Conservation (phyloP, 1,140 invertebrate genomes). For the Pygmarrhopalites habei region DNA sequence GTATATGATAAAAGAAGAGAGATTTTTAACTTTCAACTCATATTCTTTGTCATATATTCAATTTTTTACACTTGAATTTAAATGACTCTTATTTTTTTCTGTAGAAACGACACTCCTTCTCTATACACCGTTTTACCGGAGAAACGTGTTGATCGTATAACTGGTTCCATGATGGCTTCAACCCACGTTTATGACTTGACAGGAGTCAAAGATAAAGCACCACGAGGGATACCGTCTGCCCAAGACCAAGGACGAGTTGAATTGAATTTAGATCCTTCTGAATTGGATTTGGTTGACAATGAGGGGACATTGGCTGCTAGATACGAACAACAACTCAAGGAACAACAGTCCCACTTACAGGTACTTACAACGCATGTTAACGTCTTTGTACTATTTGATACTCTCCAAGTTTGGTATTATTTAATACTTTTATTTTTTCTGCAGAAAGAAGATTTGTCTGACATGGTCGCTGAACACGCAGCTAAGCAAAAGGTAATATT, state of each 20-base stretch:
- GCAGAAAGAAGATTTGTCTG: slow-evolving; percentile 92
- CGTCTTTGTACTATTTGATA: no score
- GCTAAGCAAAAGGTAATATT: slow-evolving; percentile 76
- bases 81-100: slow-evolving; percentile 36
- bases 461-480: slow-evolving; percentile 97
- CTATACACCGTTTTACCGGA: slow-evolving; percentile 92
- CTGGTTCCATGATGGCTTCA: slow-evolving; percentile 88
- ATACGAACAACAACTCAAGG: slow-evolving; percentile 92
- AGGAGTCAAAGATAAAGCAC: slow-evolving; percentile 47
- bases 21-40: no score
- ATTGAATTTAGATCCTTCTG: slow-evolving; percentile 91
- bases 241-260: slow-evolving; percentile 57
- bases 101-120: slow-evolving; percentile 75
- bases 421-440: no score
- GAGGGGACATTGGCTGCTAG: slow-evolving; percentile 85
- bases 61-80: no score
- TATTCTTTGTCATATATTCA: no score
- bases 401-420: no score
- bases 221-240: slow-evolving; percentile 39
- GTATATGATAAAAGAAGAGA: no score
- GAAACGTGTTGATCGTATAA: slow-evolving; percentile 80
- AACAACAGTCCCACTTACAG: slow-evolving; percentile 77
- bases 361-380: no score
- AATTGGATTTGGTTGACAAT: slow-evolving; percentile 84
- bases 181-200: slow-evolving; percentile 93